Evolutionary conservation across 1,140 invertebrate genomes (phyloP).

Genomic region (Trichogramma pretiosum): DNA sequence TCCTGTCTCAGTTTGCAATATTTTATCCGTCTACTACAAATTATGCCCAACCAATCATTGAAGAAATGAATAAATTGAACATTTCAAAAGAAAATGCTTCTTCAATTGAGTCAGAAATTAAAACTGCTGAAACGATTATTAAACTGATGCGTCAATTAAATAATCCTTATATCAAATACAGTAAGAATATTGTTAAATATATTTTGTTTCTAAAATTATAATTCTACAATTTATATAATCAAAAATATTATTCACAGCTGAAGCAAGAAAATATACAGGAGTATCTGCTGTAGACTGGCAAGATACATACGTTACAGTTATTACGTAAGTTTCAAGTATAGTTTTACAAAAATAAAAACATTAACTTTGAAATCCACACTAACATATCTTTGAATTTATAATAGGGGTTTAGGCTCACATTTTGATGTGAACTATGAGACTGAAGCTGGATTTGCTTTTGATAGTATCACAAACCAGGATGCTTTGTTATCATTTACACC

Average conservation of each 20-base stretch:
- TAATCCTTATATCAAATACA: constrained; percentile 14
- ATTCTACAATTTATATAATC: too few species aligned
- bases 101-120: constrained; percentile 23
- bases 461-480: constrained; percentile 27
- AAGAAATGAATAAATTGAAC: constrained; percentile 29
- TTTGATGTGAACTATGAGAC: too few species aligned
- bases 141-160: constrained; percentile 7
- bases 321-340: constrained; percentile 52
- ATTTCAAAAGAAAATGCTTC: constrained; percentile 31
- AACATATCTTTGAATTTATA: constrained; percentile 3
- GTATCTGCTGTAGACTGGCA: constrained; percentile 56
- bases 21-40: constrained; percentile 35
- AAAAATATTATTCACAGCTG: not conserved
- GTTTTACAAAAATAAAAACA: constrained; percentile 27
- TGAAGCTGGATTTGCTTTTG: constrained; percentile 33
- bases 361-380: constrained; percentile 3
- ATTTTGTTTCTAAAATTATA: too few species aligned
- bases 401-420: too few species aligned
- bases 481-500: constrained; percentile 30
- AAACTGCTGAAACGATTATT: constrained; percentile 24
- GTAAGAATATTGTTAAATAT: constrained; percentile 13
- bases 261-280: constrained; percentile 46
- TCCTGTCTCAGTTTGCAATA: constrained; percentile 34
- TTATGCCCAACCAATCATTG: constrained; percentile 30
- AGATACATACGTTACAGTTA: constrained; percentile 61